These are phyloP conservation scores for Drosophila fungiperda DNA, from an alignment of 2,888 invertebrate species.

Conservation along the genomic window DNA sequence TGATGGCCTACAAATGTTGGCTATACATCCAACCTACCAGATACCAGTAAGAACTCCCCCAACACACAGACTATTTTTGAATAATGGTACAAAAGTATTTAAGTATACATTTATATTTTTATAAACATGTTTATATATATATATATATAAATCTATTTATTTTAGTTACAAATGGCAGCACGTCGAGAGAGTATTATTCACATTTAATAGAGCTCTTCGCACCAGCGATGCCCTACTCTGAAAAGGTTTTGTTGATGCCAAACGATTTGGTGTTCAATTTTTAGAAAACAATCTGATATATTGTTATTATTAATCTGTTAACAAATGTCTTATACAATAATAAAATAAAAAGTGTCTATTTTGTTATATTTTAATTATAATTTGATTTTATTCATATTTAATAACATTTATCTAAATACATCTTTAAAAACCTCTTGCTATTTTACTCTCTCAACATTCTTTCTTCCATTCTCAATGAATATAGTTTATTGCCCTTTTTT, in stretches of 20 bases:
- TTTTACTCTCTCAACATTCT: no score
- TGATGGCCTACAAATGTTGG: slow-evolving; percentile 64
- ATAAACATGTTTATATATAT: slow-evolving; percentile 6
- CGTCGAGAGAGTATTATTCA: slow-evolving; percentile 76
- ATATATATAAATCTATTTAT: slow-evolving; percentile 64
- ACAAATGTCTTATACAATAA: background rate
- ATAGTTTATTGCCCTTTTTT: no score
- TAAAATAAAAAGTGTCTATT: background rate
- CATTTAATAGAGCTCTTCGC: slow-evolving; percentile 62
- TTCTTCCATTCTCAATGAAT: background rate
- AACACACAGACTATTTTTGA: slow-evolving; percentile 68
- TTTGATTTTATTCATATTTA: no score
- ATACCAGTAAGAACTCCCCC: background rate
- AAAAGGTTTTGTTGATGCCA: background rate
- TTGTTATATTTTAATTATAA: no score
- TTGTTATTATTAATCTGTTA: background rate
- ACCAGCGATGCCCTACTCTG: slow-evolving; percentile 51
- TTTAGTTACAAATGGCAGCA: slow-evolving; percentile 75
- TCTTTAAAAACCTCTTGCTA: no score
- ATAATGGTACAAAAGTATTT: slow-evolving; percentile 42
- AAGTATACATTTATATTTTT: slow-evolving; percentile 5
- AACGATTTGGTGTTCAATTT: background rate
- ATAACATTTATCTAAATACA: no score
- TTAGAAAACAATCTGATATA: background rate
- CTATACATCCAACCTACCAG: background rate